Percentiles rank a stretch among this genome's conserved stretches.
Conservation (phyloP, 2,888 invertebrate genomes). For the Elmis aenea region DNA sequence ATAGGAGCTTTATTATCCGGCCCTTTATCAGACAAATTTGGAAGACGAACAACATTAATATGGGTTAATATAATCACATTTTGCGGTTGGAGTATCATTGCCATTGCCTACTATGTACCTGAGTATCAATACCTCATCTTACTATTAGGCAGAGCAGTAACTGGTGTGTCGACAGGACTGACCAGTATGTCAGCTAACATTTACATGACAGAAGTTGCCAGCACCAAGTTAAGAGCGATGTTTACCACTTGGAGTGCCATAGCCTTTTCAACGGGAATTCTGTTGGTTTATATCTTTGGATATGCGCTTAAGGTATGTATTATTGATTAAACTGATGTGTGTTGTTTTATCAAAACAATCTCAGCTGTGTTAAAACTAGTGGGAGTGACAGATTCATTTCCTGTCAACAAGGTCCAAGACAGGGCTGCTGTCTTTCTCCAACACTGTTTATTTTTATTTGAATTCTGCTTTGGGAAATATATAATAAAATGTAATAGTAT, state of each 20-base stretch:
- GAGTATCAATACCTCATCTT: conserved; percentile 39
- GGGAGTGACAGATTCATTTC: too few relatives aligned
- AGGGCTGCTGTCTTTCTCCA: too few relatives aligned
- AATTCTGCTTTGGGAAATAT: too few relatives aligned
- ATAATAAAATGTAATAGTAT: too few relatives aligned
- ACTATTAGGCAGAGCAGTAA: conserved; percentile 47
- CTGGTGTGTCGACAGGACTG: conserved; percentile 52
- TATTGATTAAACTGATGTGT: conserved; percentile 4
- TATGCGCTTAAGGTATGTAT: conserved; percentile 47
- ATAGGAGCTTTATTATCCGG: conserved; percentile 52
- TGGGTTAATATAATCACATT: conserved; percentile 48
- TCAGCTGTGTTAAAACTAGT: too few relatives aligned
- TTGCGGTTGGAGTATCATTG: conserved; percentile 51
- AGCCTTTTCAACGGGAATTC: conserved; percentile 50
- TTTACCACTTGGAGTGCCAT: conserved; percentile 54
- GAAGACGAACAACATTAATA: conserved; percentile 49
- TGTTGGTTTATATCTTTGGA: conserved; percentile 52
- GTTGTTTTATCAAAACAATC: too few relatives aligned
- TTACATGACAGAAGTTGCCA: conserved; percentile 52
- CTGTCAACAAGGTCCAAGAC: too few relatives aligned
- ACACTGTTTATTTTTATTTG: too few relatives aligned
- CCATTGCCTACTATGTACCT: conserved; percentile 38
- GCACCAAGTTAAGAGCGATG: conserved; percentile 46
- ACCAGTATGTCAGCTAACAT: conserved; percentile 53
- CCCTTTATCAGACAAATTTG: conserved; percentile 49